These are phyloP conservation scores for Cirrhinus mrigala DNA, from an alignment of 2,797 vertebrate genomes.

Conservation along the genomic window DNA sequence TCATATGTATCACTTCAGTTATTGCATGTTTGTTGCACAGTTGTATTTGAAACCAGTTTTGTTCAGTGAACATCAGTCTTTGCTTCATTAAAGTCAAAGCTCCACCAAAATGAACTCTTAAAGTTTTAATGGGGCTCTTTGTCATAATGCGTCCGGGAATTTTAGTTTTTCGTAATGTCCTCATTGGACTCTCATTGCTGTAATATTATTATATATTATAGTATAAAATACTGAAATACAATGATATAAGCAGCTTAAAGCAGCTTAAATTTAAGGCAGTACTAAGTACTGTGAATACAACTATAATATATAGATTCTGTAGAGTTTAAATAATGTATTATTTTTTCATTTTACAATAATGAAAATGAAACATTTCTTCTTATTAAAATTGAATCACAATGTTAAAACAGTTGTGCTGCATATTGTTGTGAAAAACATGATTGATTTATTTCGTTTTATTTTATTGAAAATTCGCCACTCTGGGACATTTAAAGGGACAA, in stretches of 20 bases:
- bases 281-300: not conserved
- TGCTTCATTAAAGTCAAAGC: not conserved
- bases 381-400: too few species aligned
- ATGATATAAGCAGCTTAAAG: not conserved
- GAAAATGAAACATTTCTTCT: too few species aligned
- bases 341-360: too few species aligned
- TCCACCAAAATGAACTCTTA: not conserved
- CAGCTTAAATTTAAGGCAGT: not conserved
- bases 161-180: not conserved
- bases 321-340: too few species aligned
- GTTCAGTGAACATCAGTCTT: not conserved
- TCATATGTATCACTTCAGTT: not conserved
- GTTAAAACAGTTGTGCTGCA: too few species aligned
- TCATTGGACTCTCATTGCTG: not conserved
- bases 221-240: not conserved
- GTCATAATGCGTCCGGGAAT: not conserved
- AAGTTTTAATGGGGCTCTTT: not conserved
- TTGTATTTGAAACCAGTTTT: not conserved
- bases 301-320: too few species aligned
- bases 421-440: too few species aligned
- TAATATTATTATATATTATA: not conserved
- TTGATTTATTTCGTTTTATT: too few species aligned
- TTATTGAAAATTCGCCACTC: too few species aligned
- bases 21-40: not conserved
- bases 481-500: too few species aligned